phyloP scores from a whole-genome alignment of 2,888 invertebrate species.

The Miltochrista miniata region DNA sequence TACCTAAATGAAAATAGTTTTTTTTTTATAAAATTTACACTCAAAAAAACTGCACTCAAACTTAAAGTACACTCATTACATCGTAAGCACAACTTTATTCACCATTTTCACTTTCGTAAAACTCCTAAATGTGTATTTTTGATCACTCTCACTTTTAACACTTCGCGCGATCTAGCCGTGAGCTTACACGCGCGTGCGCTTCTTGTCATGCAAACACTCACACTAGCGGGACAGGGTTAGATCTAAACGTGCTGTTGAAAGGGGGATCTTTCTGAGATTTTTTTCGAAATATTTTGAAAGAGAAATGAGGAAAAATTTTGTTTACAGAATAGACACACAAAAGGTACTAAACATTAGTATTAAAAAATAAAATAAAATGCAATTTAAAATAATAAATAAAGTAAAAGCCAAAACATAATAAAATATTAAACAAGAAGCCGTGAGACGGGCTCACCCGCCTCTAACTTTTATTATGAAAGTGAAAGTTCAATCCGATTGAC shows the following conservation, averaged over 20 bases:
- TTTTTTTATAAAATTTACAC: not conserved
- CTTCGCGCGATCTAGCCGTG: conserved; percentile 21
- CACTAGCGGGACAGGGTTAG: conserved; percentile 35
- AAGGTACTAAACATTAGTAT: no score
- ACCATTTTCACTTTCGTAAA: not conserved
- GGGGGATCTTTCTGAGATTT: conserved; percentile 1
- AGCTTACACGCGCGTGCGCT: conserved; percentile 34
- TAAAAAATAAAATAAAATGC: no score
- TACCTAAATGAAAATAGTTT: not conserved
- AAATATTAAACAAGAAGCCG: no score
- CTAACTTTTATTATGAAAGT: no score
- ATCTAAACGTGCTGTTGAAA: conserved; percentile 20
- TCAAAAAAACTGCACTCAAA: not conserved
- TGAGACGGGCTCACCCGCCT: no score
- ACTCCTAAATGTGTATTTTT: conserved; percentile 1
- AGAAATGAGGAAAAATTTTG: no score
- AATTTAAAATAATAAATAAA: no score
- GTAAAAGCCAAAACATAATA: no score
- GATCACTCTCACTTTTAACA: conserved; percentile 38
- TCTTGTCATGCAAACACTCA: conserved; percentile 21
- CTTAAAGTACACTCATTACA: not conserved
- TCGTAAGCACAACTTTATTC: not conserved
- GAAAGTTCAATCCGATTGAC: no score
- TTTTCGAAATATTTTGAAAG: not conserved
- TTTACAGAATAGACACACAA: no score